Evolutionary conservation across 2,888 invertebrate species (phyloP).

Genomic region (Tipula helvola): DNA sequence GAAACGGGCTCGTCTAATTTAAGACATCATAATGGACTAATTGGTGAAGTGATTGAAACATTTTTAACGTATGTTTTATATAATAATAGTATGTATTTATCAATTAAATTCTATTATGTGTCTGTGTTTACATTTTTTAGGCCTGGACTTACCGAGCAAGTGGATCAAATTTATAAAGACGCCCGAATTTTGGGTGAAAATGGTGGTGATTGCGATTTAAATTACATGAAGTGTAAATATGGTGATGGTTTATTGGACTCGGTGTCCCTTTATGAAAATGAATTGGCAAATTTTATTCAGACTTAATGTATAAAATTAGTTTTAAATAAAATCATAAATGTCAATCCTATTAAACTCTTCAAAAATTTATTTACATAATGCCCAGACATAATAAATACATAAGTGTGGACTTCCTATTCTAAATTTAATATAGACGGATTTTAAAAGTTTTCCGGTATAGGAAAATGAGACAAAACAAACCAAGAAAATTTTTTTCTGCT

Average conservation of each 20-base stretch:
- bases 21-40: background rate
- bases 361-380: background rate
- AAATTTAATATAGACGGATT: background rate
- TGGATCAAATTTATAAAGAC: background rate
- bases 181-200: background rate
- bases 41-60: background rate
- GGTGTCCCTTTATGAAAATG: background rate
- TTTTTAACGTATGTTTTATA: background rate
- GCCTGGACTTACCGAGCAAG: background rate
- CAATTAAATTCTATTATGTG: background rate
- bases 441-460: background rate
- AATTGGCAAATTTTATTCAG: background rate
- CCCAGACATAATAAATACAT: background rate
- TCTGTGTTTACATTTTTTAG: background rate
- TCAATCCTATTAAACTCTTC: background rate
- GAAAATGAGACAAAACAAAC: background rate
- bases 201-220: background rate
- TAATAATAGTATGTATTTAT: background rate
- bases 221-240: background rate
- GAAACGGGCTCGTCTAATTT: background rate
- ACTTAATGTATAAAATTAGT: background rate
- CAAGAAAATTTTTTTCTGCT: background rate
- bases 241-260: background rate
- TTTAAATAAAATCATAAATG: background rate
- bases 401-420: background rate